These are phyloP conservation scores for Sebastes flavidus DNA, from an alignment of 2,797 vertebrate genomes.

Conservation along the genomic window DNA sequence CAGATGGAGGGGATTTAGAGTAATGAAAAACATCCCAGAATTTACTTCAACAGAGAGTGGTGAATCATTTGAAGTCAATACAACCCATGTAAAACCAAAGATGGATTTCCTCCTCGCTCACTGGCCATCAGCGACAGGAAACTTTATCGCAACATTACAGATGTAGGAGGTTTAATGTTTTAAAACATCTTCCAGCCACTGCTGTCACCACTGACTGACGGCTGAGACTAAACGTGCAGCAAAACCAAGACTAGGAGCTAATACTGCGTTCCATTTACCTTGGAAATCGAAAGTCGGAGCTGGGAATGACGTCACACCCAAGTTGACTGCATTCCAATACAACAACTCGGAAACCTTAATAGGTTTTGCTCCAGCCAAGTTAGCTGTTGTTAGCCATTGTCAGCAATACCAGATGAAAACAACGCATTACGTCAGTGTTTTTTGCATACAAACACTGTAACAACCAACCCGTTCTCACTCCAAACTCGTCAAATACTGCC, in stretches of 20 bases:
- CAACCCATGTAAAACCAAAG: not conserved
- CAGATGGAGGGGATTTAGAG: not conserved
- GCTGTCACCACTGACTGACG: not conserved
- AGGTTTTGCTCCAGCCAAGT: too few relatives aligned
- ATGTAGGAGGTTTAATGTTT: not conserved
- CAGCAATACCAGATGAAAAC: too few relatives aligned
- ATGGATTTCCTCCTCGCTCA: not conserved
- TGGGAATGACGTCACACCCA: too few relatives aligned
- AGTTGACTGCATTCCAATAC: too few relatives aligned
- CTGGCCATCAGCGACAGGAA: not conserved
- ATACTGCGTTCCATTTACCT: too few relatives aligned
- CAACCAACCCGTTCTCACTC: too few relatives aligned
- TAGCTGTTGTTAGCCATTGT: too few relatives aligned
- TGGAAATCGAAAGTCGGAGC: too few relatives aligned
- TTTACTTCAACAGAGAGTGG: not conserved
- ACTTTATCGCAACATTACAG: not conserved
- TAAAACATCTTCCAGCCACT: not conserved
- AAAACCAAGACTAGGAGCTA: not conserved
- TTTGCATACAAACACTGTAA: too few relatives aligned
- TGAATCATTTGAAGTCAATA: not conserved
- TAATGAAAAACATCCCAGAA: not conserved
- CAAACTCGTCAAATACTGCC: too few relatives aligned
- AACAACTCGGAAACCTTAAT: too few relatives aligned
- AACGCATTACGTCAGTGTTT: too few relatives aligned
- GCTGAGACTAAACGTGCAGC: not conserved